Conservation (phyloP, 1,140 invertebrate species). For the Nephotettix cincticeps region DNA sequence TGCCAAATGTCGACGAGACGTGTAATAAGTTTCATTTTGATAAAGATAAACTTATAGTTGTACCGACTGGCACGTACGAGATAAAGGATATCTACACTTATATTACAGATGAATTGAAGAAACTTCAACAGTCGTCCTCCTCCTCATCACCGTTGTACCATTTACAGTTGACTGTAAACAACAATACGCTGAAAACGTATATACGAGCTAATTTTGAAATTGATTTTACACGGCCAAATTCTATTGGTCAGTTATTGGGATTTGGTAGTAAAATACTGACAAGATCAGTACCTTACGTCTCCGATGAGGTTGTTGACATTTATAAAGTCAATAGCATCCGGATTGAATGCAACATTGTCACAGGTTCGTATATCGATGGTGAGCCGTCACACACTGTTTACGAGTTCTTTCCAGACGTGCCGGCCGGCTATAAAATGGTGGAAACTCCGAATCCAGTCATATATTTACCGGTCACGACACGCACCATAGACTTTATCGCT, state of each 20-base stretch:
- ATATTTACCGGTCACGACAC: slow-evolving; percentile 33
- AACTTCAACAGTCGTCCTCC: too few species aligned
- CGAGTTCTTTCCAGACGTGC: slow-evolving; percentile 40
- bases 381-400: slow-evolving; percentile 40
- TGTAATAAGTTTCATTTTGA: too few species aligned
- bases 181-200: slow-evolving; percentile 6
- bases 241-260: not conserved
- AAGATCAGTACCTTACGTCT: not conserved
- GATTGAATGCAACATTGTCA: slow-evolving; percentile 27
- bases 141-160: too few species aligned
- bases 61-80: too few species aligned
- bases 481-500: slow-evolving; percentile 31
- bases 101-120: too few species aligned
- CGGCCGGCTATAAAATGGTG: slow-evolving; percentile 41
- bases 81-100: too few species aligned
- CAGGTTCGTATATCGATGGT: slow-evolving; percentile 41
- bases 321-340: slow-evolving; percentile 3
- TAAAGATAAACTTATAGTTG: too few species aligned
- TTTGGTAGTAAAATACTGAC: not conserved
- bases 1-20: too few species aligned
- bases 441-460: slow-evolving; percentile 35
- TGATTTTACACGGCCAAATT: not conserved
- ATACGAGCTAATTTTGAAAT: not conserved
- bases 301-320: slow-evolving; percentile 15
- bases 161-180: too few species aligned